Conservation (phyloP, 2,888 invertebrate species). For the Aproaerema taeniolella region DNA sequence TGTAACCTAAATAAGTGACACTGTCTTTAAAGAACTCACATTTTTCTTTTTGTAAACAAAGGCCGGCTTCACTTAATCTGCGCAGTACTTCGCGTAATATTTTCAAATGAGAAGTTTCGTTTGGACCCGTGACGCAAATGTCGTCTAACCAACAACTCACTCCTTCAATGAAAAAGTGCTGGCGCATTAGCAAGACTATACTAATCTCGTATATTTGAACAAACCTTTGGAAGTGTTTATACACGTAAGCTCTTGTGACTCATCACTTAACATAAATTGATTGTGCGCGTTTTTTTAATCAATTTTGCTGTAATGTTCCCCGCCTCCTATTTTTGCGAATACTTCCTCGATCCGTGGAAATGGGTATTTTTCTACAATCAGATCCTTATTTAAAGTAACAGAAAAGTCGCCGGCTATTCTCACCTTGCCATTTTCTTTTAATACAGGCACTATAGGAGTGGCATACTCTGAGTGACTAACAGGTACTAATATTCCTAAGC, state of each 20-base stretch:
- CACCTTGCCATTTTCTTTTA: too few relatives aligned
- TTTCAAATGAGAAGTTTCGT: constrained; percentile 5
- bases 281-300: too few relatives aligned
- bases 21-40: constrained; percentile 8
- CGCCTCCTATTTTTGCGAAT: too few relatives aligned
- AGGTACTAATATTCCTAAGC: too few relatives aligned
- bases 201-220: constrained; percentile 6
- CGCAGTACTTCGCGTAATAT: constrained; percentile 8
- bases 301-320: too few relatives aligned
- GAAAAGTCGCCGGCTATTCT: too few relatives aligned
- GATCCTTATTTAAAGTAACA: too few relatives aligned
- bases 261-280: constrained; percentile 1
- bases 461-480: too few relatives aligned
- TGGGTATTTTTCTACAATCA: too few relatives aligned
- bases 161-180: constrained; percentile 7
- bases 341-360: too few relatives aligned
- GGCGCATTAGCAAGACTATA: constrained; percentile 7
- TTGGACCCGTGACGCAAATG: constrained; percentile 11
- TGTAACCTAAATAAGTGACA: constrained; percentile 8
- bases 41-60: constrained; percentile 6
- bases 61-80: constrained; percentile 5
- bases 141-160: constrained; percentile 10
- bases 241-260: constrained; percentile 6
- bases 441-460: too few relatives aligned
- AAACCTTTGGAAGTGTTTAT: constrained; percentile 8